A percentile compares a stretch with the other conserved stretches of the same genome.
Conservation (phyloP, 2,888 invertebrate genomes). For the Pteria penguin region DNA sequence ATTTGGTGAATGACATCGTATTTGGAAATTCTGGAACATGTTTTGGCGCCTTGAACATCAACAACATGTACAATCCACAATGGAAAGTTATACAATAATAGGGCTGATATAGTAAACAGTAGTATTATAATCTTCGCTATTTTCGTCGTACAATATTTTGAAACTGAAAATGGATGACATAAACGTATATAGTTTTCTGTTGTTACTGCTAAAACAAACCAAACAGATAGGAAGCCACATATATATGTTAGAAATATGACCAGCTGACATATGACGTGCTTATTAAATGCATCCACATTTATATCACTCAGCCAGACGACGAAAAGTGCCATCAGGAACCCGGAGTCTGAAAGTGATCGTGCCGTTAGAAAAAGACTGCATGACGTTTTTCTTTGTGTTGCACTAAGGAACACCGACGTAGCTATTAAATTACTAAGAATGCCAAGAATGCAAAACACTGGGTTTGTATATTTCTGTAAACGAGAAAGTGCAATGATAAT, state of each 20-base stretch:
- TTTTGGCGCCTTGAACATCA: constrained; percentile 4
- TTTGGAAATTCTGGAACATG: constrained; percentile 46
- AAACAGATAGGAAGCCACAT: constrained; percentile 88
- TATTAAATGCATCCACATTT: constrained; percentile 42
- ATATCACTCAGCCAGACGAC: constrained; percentile 58
- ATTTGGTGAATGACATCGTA: constrained; percentile 50
- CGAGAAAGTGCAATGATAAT: too few species aligned
- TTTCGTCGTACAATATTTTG: constrained; percentile 57
- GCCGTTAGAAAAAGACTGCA: constrained; percentile 89
- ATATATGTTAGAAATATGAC: constrained; percentile 81
- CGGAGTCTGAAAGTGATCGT: constrained; percentile 88
- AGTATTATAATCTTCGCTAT: constrained; percentile 58
- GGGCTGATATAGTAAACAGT: constrained; percentile 44
- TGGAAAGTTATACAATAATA: constrained; percentile 61
- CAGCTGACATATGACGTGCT: constrained; percentile 78
- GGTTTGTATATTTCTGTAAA: constrained; percentile 39
- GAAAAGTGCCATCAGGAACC: constrained; percentile 86
- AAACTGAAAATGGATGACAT: constrained; percentile 85
- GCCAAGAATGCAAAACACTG: constrained; percentile 82
- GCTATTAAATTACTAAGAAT: constrained; percentile 87
- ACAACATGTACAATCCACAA: constrained; percentile 56
- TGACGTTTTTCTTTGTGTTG: constrained; percentile 86
- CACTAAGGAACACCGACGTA: constrained; percentile 86
- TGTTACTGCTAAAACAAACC: constrained; percentile 92
- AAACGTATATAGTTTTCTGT: constrained; percentile 92